phyloP scores from a whole-genome alignment of 2,888 invertebrate species.

The Sicus ferrugineus region DNA sequence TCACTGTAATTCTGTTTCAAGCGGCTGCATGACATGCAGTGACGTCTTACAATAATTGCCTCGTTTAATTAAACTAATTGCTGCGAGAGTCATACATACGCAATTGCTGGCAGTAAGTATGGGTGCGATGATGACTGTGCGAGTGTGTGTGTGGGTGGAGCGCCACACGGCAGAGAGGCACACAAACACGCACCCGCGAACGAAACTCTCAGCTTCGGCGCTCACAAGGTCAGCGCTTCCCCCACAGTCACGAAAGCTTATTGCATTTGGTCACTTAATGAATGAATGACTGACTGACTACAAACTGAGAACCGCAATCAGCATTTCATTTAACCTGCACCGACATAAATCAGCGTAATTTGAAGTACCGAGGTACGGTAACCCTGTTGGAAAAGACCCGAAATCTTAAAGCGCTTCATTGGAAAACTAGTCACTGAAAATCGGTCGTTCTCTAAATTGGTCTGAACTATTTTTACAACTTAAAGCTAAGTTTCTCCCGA shows the following conservation, averaged over 20 bases:
- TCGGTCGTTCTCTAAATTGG: too few species aligned
- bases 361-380: too few species aligned
- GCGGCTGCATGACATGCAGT: too few species aligned
- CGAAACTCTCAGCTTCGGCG: too few species aligned
- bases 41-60: constrained; percentile 9
- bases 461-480: too few species aligned
- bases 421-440: too few species aligned
- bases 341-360: too few species aligned
- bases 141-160: not conserved
- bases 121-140: not conserved
- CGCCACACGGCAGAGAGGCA: not conserved
- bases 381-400: too few species aligned
- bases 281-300: constrained; percentile 1
- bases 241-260: not conserved
- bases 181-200: not conserved
- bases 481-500: too few species aligned
- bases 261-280: constrained; percentile 18
- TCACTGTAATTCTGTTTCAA: too few species aligned
- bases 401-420: too few species aligned
- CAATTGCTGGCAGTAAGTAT: not conserved
- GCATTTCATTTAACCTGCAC: constrained; percentile 11
- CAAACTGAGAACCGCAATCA: constrained; percentile 16
- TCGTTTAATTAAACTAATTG: constrained; percentile 30
- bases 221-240: not conserved
- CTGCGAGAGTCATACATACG: constrained; percentile 3